Evolutionary conservation across 2,888 invertebrate species (phyloP).

Genomic region (Serrognathus titanus): DNA sequence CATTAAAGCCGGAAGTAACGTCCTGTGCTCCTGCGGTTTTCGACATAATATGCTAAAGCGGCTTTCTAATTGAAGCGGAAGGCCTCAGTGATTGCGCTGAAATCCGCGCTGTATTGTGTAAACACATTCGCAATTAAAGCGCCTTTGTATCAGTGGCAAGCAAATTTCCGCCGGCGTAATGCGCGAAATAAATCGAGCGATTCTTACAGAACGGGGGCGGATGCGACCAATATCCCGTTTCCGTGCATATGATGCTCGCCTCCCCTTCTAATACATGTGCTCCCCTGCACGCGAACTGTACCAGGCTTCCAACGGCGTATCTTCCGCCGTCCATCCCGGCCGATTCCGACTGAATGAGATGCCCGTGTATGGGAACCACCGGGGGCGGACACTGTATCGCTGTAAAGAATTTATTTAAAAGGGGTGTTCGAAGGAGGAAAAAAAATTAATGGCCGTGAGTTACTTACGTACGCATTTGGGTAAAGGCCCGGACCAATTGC

Average conservation of each 20-base stretch:
- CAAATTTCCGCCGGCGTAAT: no score
- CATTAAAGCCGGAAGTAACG: no score
- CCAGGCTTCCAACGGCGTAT: constrained; percentile 75
- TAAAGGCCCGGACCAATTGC: constrained; percentile 73
- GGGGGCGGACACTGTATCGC: constrained; percentile 82
- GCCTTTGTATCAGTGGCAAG: no score
- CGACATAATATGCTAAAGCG: no score
- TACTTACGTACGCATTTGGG: constrained; percentile 73
- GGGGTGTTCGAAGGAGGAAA: no score
- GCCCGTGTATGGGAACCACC: constrained; percentile 68
- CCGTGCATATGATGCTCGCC: constrained; percentile 80
- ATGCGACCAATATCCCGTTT: constrained; percentile 85
- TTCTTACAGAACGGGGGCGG: constrained; percentile 76
- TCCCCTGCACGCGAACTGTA: constrained; percentile 72
- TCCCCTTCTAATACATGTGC: constrained; percentile 71
- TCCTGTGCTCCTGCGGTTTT: no score
- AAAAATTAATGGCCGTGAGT: not conserved
- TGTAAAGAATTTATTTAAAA: constrained; percentile 38
- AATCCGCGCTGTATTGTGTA: no score
- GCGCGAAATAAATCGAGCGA: not conserved
- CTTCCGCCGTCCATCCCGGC: constrained; percentile 57
- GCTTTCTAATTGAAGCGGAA: no score
- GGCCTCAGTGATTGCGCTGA: no score
- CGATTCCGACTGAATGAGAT: constrained; percentile 54
- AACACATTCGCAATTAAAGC: no score